Evolutionary conservation across 2,888 invertebrate genomes (phyloP).

Genomic region (Dermolepida albohirtum): DNA sequence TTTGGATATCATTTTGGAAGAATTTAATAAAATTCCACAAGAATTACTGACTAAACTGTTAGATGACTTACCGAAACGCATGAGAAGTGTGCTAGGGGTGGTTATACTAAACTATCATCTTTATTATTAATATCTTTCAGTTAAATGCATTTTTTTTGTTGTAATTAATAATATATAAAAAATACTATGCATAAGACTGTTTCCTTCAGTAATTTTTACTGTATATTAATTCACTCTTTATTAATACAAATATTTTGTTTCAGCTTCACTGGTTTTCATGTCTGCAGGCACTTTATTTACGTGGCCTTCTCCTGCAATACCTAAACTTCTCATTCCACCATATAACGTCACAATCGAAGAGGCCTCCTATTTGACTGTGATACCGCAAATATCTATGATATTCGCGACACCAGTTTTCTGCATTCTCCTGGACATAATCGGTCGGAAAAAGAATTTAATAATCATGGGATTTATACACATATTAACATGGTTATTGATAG

Average conservation of each 20-base stretch:
- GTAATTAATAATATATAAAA: too few species aligned
- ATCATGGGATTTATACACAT: constrained; percentile 55
- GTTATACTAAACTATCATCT: too few species aligned
- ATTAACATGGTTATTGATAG: constrained; percentile 53
- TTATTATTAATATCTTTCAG: too few species aligned
- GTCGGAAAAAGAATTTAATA: constrained; percentile 56
- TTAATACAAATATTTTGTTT: constrained; percentile 3
- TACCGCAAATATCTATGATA: constrained; percentile 55
- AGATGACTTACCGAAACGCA: too few species aligned
- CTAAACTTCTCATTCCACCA: constrained; percentile 52
- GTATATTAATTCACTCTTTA: not conserved
- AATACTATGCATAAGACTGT: too few species aligned
- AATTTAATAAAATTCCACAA: too few species aligned
- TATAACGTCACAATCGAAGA: constrained; percentile 56
- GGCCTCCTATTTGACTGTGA: constrained; percentile 58
- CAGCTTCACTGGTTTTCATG: constrained; percentile 44
- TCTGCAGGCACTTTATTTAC: constrained; percentile 52
- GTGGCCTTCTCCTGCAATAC: constrained; percentile 60
- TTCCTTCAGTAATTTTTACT: not conserved
- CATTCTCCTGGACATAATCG: constrained; percentile 54
- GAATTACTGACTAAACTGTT: too few species aligned
- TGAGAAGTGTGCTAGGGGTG: too few species aligned
- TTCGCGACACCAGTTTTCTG: constrained; percentile 53
- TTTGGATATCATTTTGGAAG: too few species aligned
- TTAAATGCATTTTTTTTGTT: too few species aligned